Evolutionary conservation across 2,888 invertebrate genomes (phyloP), one percentile per base, ranked within the genome.

Genomic region (Pandemis corylana): DNA sequence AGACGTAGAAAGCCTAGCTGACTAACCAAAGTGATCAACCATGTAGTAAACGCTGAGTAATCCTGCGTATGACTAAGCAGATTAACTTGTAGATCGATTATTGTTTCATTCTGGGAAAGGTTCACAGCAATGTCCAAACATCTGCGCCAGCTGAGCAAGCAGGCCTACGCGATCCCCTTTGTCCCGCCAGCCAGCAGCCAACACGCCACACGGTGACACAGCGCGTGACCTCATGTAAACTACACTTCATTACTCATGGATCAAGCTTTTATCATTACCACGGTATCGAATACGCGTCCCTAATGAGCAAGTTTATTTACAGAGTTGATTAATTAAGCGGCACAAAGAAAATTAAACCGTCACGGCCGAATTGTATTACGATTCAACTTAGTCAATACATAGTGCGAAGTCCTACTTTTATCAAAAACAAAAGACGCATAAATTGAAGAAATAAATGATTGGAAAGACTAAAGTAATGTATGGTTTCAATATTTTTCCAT

Each of bases 81-180:
- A 56, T 56, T 10, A 59, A 28, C 5, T 59, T 28, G 28, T 28
- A 28, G 56, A 59, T 59, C 28, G 59, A 12, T 59, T 59, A 12
- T 59, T 28, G 59, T 59, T 46, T 13, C 20, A 36, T 49, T 65
- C 65, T 28, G n/a, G 12, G 65, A 65, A 65, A 65, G 49, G 46
- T 28, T 65, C 49, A 7, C 13, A 13, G 7, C 41, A n/a, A 15
- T 15, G 12, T 7, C 28, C 7, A 65, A 64, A 64, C 64, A 64
- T 46, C 15, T 5, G 44, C 42, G 20, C 49, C 65, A 65, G 65
- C 65, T 65, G 65, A 12, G 65, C 65, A 65, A 28, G 65, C 65
- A 28, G 5, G 41, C 5, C 28, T 7, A 7, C 13, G 0, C 36
- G 41, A 62, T 59, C 20, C 36, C 2, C 28, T 63, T 44, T 65